Evolutionary conservation across 1,140 invertebrate genomes (phyloP).

Genomic region (Drosophila insularis): DNA sequence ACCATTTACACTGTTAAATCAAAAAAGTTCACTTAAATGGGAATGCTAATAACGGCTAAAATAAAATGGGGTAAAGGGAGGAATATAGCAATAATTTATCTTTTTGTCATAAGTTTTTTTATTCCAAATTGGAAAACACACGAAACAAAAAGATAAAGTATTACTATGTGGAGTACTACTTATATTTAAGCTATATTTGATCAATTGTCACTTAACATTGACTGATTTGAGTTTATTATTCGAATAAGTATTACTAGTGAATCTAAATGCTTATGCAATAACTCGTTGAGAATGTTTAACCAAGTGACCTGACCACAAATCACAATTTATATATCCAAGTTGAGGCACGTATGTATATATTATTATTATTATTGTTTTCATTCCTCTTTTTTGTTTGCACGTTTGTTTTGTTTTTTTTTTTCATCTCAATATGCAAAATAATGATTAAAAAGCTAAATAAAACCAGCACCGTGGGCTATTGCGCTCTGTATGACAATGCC

Average conservation of each 20-base stretch:
- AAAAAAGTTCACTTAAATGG: no score
- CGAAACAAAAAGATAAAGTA: no score
- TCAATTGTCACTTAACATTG: background rate
- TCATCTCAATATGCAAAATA: slow-evolving; percentile 65
- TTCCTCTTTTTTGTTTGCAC: background rate
- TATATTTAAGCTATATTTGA: no score
- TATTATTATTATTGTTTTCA: background rate
- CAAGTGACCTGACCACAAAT: slow-evolving; percentile 44
- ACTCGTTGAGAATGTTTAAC: background rate
- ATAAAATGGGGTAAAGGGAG: no score
- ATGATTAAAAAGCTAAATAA: slow-evolving; percentile 31
- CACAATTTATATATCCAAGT: slow-evolving; percentile 19
- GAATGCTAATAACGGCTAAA: no score
- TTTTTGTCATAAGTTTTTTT: no score
- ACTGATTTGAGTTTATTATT: background rate
- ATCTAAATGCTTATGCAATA: background rate
- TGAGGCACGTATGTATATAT: slow-evolving; percentile 46
- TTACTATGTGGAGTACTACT: no score
- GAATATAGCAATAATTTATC: no score
- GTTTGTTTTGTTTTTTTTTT: slow-evolving; percentile 5
- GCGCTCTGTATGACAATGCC: slow-evolving; percentile 66
- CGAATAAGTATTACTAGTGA: background rate
- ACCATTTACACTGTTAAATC: background rate
- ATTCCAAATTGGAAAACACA: no score
- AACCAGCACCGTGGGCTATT: slow-evolving; percentile 34